A percentile compares a stretch with the other conserved stretches of the same genome.
phyloP scores from a whole-genome alignment of 2,797 vertebrate species.

The Allenopithecus nigroviridis region DNA sequence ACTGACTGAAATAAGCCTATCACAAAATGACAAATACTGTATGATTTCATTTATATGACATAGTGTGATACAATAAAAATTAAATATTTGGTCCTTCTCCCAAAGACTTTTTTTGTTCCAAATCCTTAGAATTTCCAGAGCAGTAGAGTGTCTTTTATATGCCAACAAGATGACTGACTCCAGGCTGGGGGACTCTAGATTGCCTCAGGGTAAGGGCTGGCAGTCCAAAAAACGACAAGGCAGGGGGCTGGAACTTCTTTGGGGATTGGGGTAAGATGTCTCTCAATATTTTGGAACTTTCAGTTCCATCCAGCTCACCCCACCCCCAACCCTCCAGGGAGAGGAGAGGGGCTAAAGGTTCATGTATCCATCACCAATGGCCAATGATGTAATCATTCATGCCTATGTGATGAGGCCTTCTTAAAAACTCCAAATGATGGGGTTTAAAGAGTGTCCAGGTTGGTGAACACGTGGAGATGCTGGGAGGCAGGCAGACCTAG shows the following conservation, averaged over 20 bases:
- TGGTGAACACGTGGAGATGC: neutral
- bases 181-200: too few species aligned
- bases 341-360: neutral
- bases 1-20: neutral
- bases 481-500: neutral
- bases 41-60: neutral
- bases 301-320: neutral
- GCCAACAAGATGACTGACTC: neutral
- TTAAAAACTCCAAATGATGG: neutral
- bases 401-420: neutral
- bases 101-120: neutral
- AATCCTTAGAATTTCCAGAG: neutral
- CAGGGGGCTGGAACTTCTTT: neutral
- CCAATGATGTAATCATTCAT: neutral
- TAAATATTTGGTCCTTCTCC: neutral
- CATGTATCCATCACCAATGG: neutral
- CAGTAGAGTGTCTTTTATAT: neutral
- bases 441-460: neutral
- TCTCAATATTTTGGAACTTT: neutral
- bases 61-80: neutral
- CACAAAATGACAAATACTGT: neutral
- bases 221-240: neutral
- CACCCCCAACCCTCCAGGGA: neutral
- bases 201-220: neutral
- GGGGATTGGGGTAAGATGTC: neutral